phyloP scores from a whole-genome alignment of 2,113 vertebrate species.

The Laterallus jamaicensis region DNA sequence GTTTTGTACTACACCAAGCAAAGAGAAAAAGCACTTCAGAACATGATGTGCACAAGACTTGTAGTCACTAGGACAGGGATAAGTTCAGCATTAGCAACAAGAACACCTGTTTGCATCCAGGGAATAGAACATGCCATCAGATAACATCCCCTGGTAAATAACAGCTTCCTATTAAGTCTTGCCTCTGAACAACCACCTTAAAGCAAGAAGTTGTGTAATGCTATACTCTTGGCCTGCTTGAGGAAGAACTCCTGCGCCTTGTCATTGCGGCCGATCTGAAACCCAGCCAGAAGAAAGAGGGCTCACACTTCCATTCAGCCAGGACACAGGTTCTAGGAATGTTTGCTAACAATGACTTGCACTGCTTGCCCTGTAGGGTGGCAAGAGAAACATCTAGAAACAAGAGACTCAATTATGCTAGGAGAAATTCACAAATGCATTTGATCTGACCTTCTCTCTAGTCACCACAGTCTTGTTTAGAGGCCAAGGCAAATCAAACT shows the following conservation, averaged over 20 bases:
- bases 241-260: constrained; percentile 96
- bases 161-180: background rate
- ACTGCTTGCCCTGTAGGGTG: too few relatives aligned
- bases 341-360: background rate
- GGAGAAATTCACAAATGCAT: background rate
- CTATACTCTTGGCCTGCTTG: constrained; percentile 75
- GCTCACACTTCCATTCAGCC: background rate
- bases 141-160: background rate
- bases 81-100: background rate
- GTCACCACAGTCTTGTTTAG: background rate
- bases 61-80: background rate
- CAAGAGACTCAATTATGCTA: background rate
- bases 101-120: background rate
- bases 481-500: background rate
- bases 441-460: background rate
- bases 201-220: background rate
- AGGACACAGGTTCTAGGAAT: background rate
- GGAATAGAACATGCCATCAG: background rate
- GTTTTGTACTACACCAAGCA: background rate
- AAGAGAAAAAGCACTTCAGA: background rate
- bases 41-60: background rate
- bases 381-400: background rate
- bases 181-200: background rate
- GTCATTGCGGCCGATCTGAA: constrained; percentile 86
- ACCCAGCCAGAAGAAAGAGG: constrained; percentile 3